Evolutionary conservation across 2,113 vertebrate genomes (phyloP).

Genomic region (Arizona elegans): DNA sequence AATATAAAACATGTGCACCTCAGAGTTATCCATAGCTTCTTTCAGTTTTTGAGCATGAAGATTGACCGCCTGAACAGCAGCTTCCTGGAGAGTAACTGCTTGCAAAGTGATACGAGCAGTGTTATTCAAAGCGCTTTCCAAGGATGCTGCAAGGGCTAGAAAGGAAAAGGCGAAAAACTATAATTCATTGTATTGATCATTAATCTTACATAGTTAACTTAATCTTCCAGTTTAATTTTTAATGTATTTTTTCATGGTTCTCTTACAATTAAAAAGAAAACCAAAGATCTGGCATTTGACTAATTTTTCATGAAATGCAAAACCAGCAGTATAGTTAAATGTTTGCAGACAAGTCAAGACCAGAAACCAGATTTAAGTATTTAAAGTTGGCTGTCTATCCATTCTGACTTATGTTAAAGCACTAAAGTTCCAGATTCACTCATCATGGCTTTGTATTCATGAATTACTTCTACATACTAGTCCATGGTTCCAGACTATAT

Average conservation of each 20-base stretch:
- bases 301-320: neutral
- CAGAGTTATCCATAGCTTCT: constrained; percentile 88
- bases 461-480: neutral
- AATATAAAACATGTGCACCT: constrained; percentile 68
- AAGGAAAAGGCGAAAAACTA: constrained; percentile 7
- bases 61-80: constrained; percentile 82
- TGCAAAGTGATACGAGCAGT: constrained; percentile 80
- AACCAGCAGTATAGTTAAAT: neutral
- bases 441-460: neutral
- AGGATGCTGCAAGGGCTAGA: constrained; percentile 76
- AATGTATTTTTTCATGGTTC: neutral
- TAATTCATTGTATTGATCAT: neutral
- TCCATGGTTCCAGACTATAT: neutral
- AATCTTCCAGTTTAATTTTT: neutral
- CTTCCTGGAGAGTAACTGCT: constrained; percentile 86
- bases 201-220: neutral
- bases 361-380: neutral
- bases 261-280: neutral
- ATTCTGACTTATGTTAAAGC: neutral
- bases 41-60: constrained; percentile 80
- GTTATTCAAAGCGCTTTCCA: constrained; percentile 79
- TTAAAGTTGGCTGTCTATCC: neutral
- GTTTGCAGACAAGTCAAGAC: neutral
- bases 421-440: neutral
- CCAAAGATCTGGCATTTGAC: neutral